Evolutionary conservation across 2,888 invertebrate genomes (phyloP).

Genomic region (Latrodectus elegans): DNA sequence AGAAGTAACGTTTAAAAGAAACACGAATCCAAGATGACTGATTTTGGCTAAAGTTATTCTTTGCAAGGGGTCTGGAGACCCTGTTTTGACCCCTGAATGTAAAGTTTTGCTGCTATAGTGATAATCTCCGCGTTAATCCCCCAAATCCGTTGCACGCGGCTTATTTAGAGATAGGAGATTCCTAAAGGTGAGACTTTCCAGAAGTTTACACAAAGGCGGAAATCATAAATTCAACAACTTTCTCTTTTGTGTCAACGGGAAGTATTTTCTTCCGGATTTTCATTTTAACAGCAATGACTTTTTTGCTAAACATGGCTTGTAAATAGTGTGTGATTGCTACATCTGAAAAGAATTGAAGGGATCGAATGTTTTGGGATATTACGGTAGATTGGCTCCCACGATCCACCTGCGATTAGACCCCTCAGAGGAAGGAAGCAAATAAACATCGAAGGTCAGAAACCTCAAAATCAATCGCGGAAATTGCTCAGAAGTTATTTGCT

Average conservation of each 20-base stretch:
- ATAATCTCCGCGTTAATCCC: constrained; percentile 16
- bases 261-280: constrained; percentile 54
- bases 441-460: no score
- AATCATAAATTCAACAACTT: constrained; percentile 67
- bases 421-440: no score
- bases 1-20: no score
- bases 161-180: background rate
- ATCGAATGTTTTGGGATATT: no score
- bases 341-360: background rate
- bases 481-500: no score
- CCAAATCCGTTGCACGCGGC: constrained; percentile 14
- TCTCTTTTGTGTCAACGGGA: constrained; percentile 44
- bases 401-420: no score
- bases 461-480: no score
- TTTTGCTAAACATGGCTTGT: background rate
- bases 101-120: background rate
- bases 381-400: no score
- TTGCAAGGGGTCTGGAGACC: no score
- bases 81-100: background rate
- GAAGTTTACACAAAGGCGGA: constrained; percentile 45
- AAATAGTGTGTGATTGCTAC: background rate
- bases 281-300: background rate
- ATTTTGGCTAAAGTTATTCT: no score
- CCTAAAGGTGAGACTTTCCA: background rate
- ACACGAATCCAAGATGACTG: no score